phyloP scores from a whole-genome alignment of 2,797 vertebrate species.

The Sylvia borin region DNA sequence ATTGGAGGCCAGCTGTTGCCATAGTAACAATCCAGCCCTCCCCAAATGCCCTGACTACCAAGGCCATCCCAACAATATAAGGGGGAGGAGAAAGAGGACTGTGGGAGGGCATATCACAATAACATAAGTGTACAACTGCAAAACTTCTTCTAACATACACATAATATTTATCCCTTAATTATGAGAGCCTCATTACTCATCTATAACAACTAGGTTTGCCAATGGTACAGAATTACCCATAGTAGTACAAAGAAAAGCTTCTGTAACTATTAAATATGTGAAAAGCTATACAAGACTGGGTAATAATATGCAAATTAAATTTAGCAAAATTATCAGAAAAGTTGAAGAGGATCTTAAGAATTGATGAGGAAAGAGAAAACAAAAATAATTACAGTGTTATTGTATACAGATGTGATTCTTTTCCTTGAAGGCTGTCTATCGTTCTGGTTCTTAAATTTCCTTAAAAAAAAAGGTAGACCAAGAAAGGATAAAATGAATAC shows the following conservation, averaged over 20 bases:
- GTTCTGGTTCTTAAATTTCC: neutral
- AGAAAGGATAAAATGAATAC: neutral
- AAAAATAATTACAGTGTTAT: neutral
- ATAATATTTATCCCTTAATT: neutral
- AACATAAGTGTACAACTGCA: neutral
- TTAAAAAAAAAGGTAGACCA: neutral
- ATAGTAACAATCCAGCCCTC: neutral
- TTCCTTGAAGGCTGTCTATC: neutral
- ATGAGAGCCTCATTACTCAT: neutral
- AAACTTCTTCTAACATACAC: neutral
- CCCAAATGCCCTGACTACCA: neutral
- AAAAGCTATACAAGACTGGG: neutral
- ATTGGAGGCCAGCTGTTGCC: neutral
- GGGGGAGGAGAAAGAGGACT: neutral
- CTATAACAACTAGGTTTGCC: neutral
- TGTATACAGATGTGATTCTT: neutral
- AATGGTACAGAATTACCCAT: neutral
- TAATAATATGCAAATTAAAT: conserved; percentile 17
- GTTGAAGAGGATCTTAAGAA: neutral
- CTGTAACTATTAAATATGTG: neutral
- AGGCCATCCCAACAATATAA: neutral
- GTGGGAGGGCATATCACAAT: neutral
- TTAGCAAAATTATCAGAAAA: neutral
- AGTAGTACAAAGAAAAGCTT: conserved; percentile 13
- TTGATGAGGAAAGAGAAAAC: neutral